Conservation (phyloP, 2,797 vertebrate species). For the Brachyrhaphis roseni region DNA sequence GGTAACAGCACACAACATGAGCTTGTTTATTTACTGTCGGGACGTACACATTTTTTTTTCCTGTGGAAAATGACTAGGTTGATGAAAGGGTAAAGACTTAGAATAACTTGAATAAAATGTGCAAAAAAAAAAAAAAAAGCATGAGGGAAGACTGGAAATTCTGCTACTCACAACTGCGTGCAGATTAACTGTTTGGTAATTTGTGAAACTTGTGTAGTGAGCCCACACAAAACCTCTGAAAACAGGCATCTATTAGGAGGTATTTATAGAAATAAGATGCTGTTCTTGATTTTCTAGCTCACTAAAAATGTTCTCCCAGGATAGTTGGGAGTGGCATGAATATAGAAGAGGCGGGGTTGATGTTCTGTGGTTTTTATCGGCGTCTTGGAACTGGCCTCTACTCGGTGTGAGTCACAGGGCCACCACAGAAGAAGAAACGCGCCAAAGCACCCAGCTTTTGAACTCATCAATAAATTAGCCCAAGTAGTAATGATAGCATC, state of each 20-base stretch:
- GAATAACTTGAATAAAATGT: slow-evolving; percentile 22
- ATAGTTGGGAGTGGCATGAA: slow-evolving; percentile 57
- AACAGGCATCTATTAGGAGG: neutral
- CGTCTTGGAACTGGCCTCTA: slow-evolving; percentile 34
- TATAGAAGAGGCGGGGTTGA: slow-evolving; percentile 36
- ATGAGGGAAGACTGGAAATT: slow-evolving; percentile 55
- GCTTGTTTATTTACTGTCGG: slow-evolving; percentile 66
- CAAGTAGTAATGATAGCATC: neutral
- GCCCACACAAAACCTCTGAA: slow-evolving; percentile 23
- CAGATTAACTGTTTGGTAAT: slow-evolving; percentile 68
- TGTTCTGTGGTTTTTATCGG: slow-evolving; percentile 63
- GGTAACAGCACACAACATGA: slow-evolving; percentile 37
- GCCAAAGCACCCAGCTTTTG: slow-evolving; percentile 34
- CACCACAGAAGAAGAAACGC: slow-evolving; percentile 33
- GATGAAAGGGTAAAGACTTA: slow-evolving; percentile 18
- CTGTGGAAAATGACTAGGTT: slow-evolving; percentile 5
- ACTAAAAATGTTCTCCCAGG: slow-evolving; percentile 23
- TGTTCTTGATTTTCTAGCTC: neutral
- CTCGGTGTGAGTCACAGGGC: slow-evolving; percentile 66
- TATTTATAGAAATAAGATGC: neutral
- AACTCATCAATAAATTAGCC: neutral
- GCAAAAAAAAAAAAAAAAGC: neutral
- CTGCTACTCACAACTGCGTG: slow-evolving; percentile 35
- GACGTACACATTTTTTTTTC: slow-evolving; percentile 23
- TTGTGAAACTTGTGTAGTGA: slow-evolving; percentile 40